Conservation (phyloP, 2,888 invertebrate species). For the Hemithea aestivaria region DNA sequence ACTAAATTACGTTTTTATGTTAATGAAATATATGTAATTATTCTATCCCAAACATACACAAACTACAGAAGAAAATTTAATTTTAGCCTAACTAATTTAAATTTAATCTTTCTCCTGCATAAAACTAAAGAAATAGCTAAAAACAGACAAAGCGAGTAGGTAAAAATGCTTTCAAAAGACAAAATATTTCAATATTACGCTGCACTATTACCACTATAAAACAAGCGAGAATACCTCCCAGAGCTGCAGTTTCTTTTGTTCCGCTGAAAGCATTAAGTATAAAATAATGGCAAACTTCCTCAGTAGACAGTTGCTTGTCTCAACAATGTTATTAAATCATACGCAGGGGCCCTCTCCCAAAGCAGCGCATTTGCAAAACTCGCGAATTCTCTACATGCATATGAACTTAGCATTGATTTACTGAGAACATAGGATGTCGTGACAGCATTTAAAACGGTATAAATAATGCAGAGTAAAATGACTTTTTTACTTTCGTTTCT, state of each 20-base stretch:
- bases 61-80: too few relatives aligned
- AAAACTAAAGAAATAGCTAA: too few relatives aligned
- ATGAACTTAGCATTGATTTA: background rate
- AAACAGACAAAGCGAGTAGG: too few relatives aligned
- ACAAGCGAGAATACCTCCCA: conserved; percentile 11
- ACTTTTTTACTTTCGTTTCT: too few relatives aligned
- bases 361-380: conserved; percentile 25
- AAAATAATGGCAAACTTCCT: conserved; percentile 38
- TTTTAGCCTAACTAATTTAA: too few relatives aligned
- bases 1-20: too few relatives aligned
- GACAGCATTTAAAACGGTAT: too few relatives aligned
- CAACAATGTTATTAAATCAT: conserved; percentile 43
- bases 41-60: too few relatives aligned
- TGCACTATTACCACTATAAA: conserved; percentile 22
- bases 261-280: conserved; percentile 31
- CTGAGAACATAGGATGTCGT: too few relatives aligned
- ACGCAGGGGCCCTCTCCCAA: conserved; percentile 29
- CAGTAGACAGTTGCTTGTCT: conserved; percentile 33
- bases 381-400: conserved; percentile 3
- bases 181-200: background rate
- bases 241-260: conserved; percentile 26
- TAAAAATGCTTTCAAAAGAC: background rate
- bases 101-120: too few relatives aligned
- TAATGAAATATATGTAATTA: too few relatives aligned
- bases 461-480: too few relatives aligned